phyloP scores from a whole-genome alignment of 2,113 vertebrate species.

The Pheucticus melanocephalus region DNA sequence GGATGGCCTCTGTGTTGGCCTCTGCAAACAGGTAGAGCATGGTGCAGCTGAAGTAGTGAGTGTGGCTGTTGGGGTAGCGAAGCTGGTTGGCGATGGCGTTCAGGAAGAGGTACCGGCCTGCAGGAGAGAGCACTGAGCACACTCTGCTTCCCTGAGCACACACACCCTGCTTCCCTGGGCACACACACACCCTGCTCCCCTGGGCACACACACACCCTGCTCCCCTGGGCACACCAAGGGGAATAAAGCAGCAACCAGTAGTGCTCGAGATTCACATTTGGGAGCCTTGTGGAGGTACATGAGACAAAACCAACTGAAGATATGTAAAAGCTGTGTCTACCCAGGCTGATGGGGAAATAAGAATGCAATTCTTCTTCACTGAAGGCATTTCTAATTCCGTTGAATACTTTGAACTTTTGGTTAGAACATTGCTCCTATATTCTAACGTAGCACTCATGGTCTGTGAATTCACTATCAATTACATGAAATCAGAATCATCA shows the following conservation, averaged over 20 bases:
- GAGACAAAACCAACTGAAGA: neutral
- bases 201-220: fast-evolving
- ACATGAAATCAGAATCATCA: neutral
- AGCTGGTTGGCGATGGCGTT: constrained; percentile 99
- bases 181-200: neutral
- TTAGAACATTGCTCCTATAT: neutral
- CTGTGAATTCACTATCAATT: neutral
- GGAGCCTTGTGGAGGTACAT: neutral
- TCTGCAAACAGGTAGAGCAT: constrained; percentile 99
- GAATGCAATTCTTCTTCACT: neutral
- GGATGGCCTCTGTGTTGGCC: constrained; percentile 98
- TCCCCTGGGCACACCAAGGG: neutral
- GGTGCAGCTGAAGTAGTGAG: constrained; percentile 99
- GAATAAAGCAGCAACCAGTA: neutral
- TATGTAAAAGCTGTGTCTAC: neutral
- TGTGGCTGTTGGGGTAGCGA: constrained; percentile 98
- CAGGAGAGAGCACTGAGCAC: neutral
- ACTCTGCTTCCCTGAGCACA: neutral
- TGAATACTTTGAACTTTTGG: neutral
- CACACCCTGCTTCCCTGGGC: too few relatives aligned
- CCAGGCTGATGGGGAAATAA: neutral
- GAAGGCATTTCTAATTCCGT: neutral
- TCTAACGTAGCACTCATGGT: fast-evolving
- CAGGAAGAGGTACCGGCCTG: constrained; percentile 96
- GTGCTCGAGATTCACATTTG: fast-evolving